Evolutionary conservation across 2,797 vertebrate species (phyloP), one percentile per base, ranked within the genome.

Genomic region (Ateles fusciceps): DNA sequence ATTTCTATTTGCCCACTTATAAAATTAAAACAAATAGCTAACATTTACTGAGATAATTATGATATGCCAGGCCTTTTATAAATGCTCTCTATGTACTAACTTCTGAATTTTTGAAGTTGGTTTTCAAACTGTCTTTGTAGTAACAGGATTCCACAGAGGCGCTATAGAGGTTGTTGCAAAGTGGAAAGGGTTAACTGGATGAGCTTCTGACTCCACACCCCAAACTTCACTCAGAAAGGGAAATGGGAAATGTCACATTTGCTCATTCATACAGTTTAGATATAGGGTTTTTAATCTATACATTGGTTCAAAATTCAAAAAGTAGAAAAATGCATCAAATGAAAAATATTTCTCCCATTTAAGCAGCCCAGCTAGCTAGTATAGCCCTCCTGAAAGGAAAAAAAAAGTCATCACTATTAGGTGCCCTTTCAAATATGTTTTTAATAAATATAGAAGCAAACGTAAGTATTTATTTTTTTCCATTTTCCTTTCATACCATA

Each of bases 101-200:
- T 90, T 78, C 64, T 64, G 81, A 59, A 83, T 89, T 84, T 91
- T 93, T 72, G 80, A 96, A 80, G 61, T 50, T 95, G 21, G 26
- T 44, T 88, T 94, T 78, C 76, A 87, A n/a, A 57, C 42, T 91
- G 21, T 72, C 15, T 26, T 14, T 26, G 7, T 19, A 30, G 39
- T 75, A 57, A 81, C n/a, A 85, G 26, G 52, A 85, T 42, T 89
- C 33, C 28, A 80, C 5, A 15, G 52, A 21, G 11, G 52, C 46
- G 22, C 71, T 57, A 3, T 21, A 22, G 19, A 90, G 48, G 24
- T 68, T 61, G 39, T 2, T 85, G 26, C 12, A 8, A 89, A 88
- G 19, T n/a, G 15, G 42, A 12, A 78, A 36, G 28, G 39, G 33
- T 75, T 91, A 44, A 26, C 17, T 59, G 22, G 24, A 36, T 61